These are phyloP conservation scores for Rhamphomyia laevipes DNA, from an alignment of 2,888 invertebrate genomes.

Conservation along the genomic window DNA sequence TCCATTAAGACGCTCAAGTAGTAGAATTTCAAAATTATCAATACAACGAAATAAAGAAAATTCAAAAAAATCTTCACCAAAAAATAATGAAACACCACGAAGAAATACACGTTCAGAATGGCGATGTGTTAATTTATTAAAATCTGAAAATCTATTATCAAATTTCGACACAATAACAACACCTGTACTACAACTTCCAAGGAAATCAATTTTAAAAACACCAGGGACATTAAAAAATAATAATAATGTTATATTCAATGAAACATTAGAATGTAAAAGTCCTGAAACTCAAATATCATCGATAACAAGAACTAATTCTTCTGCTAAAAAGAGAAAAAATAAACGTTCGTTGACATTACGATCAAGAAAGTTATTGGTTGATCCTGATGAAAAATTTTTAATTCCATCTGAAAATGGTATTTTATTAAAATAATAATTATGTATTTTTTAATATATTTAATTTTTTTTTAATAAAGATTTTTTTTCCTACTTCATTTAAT, in stretches of 20 bases:
- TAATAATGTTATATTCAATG: constrained; percentile 26
- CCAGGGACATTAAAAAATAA: constrained; percentile 22
- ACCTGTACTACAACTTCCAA: not conserved
- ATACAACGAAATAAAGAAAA: no score
- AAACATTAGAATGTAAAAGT: constrained; percentile 24
- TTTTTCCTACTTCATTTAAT: no score
- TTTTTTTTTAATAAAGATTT: no score
- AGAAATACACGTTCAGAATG: no score
- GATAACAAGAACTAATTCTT: no score
- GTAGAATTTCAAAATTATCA: no score
- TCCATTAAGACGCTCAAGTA: no score
- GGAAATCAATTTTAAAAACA: constrained; percentile 30
- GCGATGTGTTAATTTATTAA: not conserved
- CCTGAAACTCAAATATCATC: not conserved
- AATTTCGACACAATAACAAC: no score
- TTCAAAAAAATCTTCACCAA: no score
- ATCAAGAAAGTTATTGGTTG: constrained; percentile 19
- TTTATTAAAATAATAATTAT: no score
- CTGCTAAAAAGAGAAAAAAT: not conserved
- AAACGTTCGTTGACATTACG: constrained; percentile 17
- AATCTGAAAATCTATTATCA: not conserved
- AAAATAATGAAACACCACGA: no score
- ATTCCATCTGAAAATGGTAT: constrained; percentile 17
- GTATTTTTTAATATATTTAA: no score
- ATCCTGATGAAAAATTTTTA: constrained; percentile 19